Evolutionary conservation across 2,113 vertebrate species (phyloP).

Genomic region (Anser brachyrhynchus): DNA sequence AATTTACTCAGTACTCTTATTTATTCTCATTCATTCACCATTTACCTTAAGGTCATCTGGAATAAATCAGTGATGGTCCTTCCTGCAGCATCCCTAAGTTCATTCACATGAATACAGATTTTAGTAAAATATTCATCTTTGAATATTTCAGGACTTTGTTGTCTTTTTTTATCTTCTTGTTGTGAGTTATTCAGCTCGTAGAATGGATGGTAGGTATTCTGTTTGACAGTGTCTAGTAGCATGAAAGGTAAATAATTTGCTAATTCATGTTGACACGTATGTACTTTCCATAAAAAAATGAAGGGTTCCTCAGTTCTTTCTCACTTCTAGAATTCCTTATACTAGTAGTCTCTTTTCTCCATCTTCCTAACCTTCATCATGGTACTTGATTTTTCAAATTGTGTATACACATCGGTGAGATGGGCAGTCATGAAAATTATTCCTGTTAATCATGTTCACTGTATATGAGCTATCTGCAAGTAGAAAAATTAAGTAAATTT

Average conservation of each 20-base stretch:
- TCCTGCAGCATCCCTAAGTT: not conserved
- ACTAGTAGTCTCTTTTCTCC: not conserved
- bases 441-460: not conserved
- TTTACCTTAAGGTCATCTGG: not conserved
- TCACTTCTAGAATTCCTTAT: not conserved
- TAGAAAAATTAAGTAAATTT: not conserved
- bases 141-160: not conserved
- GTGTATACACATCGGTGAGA: accelerated
- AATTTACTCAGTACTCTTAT: not conserved
- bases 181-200: not conserved
- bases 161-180: not conserved
- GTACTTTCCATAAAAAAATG: not conserved
- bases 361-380: not conserved
- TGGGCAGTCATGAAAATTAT: not conserved
- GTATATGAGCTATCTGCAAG: not conserved
- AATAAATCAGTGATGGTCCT: not conserved
- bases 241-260: not conserved
- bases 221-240: not conserved
- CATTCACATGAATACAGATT: not conserved
- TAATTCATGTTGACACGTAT: not conserved
- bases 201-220: not conserved
- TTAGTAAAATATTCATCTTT: not conserved
- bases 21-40: not conserved
- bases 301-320: not conserved
- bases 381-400: not conserved